Evolutionary conservation across 2,888 invertebrate genomes (phyloP).

Genomic region (Microplitis deprimator): DNA sequence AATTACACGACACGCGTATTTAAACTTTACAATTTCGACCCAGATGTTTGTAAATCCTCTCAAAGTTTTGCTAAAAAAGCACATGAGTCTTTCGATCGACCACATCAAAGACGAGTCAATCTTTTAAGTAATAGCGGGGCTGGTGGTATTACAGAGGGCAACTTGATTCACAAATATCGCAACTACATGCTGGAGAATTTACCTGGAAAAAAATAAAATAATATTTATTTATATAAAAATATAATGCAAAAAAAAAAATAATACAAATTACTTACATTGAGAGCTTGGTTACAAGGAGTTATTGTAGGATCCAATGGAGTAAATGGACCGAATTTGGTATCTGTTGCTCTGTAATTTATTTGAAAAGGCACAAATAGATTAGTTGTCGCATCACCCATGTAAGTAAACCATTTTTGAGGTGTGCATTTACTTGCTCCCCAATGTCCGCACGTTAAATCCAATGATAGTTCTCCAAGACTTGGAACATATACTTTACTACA

Average conservation of each 20-base stretch:
- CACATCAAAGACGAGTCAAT: conserved; percentile 68
- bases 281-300: conserved; percentile 78
- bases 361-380: conserved; percentile 81
- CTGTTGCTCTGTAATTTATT: conserved; percentile 78
- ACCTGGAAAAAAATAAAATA: conserved; percentile 65
- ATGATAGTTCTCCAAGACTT: conserved; percentile 81
- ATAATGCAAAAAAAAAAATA: neutral
- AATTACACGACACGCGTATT: conserved; percentile 39
- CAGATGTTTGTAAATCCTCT: conserved; percentile 48
- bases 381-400: conserved; percentile 77
- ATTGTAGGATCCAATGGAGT: conserved; percentile 76
- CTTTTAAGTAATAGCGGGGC: conserved; percentile 78
- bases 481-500: conserved; percentile 89
- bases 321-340: conserved; percentile 73
- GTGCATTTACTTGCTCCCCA: conserved; percentile 82
- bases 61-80: neutral
- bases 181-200: conserved; percentile 84
- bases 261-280: conserved; percentile 74
- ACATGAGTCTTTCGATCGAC: conserved; percentile 14
- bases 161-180: conserved; percentile 86
- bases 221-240: neutral
- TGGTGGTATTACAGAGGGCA: conserved; percentile 83
- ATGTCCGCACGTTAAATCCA: conserved; percentile 88
- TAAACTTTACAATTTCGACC: conserved; percentile 59
- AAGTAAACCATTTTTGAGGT: conserved; percentile 80